Base-by-base conservation (phyloP, 2,888 invertebrate genomes). In the Dichetophora obliterata region DNA sequence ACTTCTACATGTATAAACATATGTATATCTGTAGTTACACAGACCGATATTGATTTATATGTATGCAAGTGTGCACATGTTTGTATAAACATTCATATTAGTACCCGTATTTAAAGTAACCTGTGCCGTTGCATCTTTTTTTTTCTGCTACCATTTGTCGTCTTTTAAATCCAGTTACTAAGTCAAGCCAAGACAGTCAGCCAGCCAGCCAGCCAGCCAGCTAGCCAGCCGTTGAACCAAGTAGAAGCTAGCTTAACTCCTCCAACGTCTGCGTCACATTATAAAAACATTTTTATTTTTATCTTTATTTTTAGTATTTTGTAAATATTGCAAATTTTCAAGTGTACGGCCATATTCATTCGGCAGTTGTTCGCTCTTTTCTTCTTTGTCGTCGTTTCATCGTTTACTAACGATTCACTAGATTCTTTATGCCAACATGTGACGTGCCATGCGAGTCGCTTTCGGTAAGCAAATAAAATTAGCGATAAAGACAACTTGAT, bases 241-340 rank as follows among this genome's bases (percentile, higher is more conserved):
- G 22, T 22, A 1, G 27, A 37, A 70, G 16, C 50, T n/a, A 50
- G 22, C 68, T 54, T 19, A n/a, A 54, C 54, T 22, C 43, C 48
- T 66, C 50, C 22, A 19, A 14, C 16, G 68, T 16, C 68, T 68
- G 68, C 27, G 68, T 50, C 68, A 50, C 27, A 50, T 24, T 68
- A 66, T 66, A 37, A 66, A 66, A 6, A 43, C 11, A 43, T 3
- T 3, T 19, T 5, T 54, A 2, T 9, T 54, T 54, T 54, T 63
- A 37, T 34, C 19, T 19, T 19, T 34, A 0, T 3, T 24, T 59
- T 59, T 59, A 27, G 14, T 14, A 24, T 31, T 72, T 63, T 73
- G n/a, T 14, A 48, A 73, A 63, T 52, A 24, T 73, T 73, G 65
- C 31, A 50, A 50, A 65, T 63, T 73, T 73, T 73, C 73, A 73